These are phyloP conservation scores for Istiophorus platypterus DNA, from an alignment of 2,113 vertebrate genomes.

Conservation along the genomic window DNA sequence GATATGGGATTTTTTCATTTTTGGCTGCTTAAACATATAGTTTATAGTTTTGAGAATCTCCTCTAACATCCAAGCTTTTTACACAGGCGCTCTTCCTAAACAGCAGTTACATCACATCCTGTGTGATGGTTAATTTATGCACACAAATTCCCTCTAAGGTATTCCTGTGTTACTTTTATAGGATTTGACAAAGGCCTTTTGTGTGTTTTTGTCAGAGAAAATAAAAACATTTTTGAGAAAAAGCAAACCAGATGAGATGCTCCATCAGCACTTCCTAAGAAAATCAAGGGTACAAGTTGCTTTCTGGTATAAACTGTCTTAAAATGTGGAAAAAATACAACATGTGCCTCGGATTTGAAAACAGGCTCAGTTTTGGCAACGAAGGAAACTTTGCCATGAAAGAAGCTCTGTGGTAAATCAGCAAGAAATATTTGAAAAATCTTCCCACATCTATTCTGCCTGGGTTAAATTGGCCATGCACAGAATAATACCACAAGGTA, in stretches of 20 bases:
- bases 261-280: background rate
- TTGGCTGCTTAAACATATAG: conserved; percentile 25
- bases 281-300: background rate
- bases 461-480: conserved; percentile 30
- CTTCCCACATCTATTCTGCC: conserved; percentile 12
- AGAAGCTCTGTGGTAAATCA: conserved; percentile 29
- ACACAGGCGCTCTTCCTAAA: conserved; percentile 8
- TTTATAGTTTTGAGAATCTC: conserved; percentile 10
- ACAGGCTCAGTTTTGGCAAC: background rate
- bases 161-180: conserved; percentile 2
- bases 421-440: conserved; percentile 15
- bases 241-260: background rate
- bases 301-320: background rate
- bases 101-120: conserved; percentile 31
- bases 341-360: background rate
- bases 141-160: background rate
- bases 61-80: background rate
- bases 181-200: background rate
- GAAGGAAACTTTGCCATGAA: conserved; percentile 4
- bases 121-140: background rate
- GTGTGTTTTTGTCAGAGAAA: background rate
- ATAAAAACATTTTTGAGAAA: no score
- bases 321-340: background rate
- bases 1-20: conserved; percentile 39
- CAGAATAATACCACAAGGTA: conserved; percentile 27